These are phyloP conservation scores for Schizaphis graminum DNA, from an alignment of 2,888 invertebrate species.

Conservation along the genomic window DNA sequence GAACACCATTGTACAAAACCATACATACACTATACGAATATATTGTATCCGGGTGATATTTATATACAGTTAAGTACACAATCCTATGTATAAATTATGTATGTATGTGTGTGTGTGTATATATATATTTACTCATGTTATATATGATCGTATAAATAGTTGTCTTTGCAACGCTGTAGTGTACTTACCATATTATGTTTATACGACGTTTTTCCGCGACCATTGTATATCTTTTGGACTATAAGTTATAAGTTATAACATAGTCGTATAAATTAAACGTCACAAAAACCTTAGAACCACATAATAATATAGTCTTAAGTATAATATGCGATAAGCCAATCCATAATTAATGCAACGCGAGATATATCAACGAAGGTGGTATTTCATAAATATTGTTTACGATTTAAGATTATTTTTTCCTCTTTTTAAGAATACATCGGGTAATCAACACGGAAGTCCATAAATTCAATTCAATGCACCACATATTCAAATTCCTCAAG, in stretches of 20 bases:
- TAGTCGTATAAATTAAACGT: slow-evolving; percentile 19
- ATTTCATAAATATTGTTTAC: neutral
- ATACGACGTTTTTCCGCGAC: neutral
- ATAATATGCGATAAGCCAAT: neutral
- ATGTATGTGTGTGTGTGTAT: neutral
- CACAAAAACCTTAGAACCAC: neutral
- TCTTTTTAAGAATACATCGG: neutral
- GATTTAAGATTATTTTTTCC: neutral
- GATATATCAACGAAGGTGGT: neutral
- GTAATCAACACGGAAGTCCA: neutral
- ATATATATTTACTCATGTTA: neutral
- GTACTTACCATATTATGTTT: slow-evolving; percentile 26
- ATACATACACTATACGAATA: neutral
- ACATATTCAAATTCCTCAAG: neutral
- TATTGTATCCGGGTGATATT: slow-evolving; percentile 12
- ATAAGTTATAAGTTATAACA: too few species aligned
- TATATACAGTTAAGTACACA: neutral
- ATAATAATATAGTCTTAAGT: neutral
- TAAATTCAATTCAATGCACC: neutral
- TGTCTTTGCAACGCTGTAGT: neutral
- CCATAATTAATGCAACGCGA: neutral
- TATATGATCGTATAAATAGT: neutral
- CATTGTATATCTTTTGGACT: neutral
- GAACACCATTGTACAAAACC: neutral
- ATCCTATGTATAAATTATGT: neutral